Percentiles rank a stretch among this genome's conserved stretches.
phyloP scores from a whole-genome alignment of 2,888 invertebrate species.

The Elysia crispata region DNA sequence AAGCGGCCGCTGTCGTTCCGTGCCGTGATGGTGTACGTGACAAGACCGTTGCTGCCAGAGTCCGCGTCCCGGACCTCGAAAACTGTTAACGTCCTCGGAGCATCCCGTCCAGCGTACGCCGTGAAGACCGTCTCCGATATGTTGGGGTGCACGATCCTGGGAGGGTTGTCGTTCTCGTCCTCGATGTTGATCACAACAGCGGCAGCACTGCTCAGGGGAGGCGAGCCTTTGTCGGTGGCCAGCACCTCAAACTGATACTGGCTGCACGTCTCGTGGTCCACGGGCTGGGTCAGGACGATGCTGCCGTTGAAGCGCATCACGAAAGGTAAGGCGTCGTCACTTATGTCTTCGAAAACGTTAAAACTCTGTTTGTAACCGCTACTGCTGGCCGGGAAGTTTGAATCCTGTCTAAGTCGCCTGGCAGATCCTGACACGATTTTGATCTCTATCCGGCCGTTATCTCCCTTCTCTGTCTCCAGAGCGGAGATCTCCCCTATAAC shows the following conservation, averaged over 20 bases:
- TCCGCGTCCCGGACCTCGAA: constrained; percentile 60
- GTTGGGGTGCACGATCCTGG: constrained; percentile 64
- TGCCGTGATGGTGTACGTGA: constrained; percentile 58
- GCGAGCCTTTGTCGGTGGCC: constrained; percentile 68
- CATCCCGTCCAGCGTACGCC: constrained; percentile 55
- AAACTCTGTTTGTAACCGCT: not conserved
- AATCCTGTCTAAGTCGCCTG: constrained; percentile 20
- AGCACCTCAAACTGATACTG: constrained; percentile 63
- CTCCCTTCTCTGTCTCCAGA: constrained; percentile 60
- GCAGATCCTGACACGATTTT: constrained; percentile 36
- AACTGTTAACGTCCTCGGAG: constrained; percentile 55
- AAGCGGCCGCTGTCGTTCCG: constrained; percentile 55
- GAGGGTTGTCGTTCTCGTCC: constrained; percentile 66
- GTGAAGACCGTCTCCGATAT: constrained; percentile 61
- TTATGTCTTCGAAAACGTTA: constrained; percentile 6
- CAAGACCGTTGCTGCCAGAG: constrained; percentile 58
- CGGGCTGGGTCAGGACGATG: constrained; percentile 56
- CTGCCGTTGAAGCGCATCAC: constrained; percentile 61
- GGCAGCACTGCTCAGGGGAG: constrained; percentile 56
- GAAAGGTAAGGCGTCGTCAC: constrained; percentile 56
- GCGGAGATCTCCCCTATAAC: constrained; percentile 61
- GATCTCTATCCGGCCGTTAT: constrained; percentile 63
- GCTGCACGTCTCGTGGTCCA: constrained; percentile 65
- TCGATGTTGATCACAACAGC: constrained; percentile 55
- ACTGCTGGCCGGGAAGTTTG: constrained; percentile 45